Conservation (phyloP, 2,797 vertebrate genomes). For the Masticophis lateralis region DNA sequence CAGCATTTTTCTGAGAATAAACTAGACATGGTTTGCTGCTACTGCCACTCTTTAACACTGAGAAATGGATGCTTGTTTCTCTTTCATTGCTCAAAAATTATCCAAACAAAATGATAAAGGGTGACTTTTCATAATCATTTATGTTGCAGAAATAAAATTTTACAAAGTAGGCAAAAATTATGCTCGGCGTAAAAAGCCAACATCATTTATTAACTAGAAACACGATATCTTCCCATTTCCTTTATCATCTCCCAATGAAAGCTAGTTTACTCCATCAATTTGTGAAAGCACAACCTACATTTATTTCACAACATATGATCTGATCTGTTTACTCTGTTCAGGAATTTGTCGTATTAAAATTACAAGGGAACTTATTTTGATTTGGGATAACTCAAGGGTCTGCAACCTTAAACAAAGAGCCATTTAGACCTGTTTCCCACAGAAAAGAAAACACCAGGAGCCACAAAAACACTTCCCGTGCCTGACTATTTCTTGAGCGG, state of each 20-base stretch:
- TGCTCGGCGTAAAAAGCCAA: conserved; percentile 12
- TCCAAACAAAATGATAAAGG: not conserved
- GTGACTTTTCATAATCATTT: not conserved
- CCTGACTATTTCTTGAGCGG: too few species aligned
- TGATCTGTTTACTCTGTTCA: not conserved
- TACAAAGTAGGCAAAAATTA: not conserved
- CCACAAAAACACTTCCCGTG: too few species aligned
- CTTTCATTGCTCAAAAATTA: not conserved
- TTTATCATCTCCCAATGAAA: not conserved
- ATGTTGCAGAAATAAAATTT: conserved; percentile 23
- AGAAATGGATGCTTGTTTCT: not conserved
- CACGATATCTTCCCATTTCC: not conserved
- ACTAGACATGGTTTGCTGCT: too few species aligned
- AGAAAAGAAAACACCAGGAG: too few species aligned
- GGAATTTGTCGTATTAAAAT: not conserved
- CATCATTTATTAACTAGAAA: conserved; percentile 1
- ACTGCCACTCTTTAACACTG: not conserved
- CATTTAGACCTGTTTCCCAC: too few species aligned
- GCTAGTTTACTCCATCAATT: not conserved
- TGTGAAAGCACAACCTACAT: not conserved
- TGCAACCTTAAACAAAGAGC: too few species aligned
- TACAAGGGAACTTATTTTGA: not conserved
- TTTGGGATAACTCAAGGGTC: not conserved
- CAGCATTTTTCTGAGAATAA: conserved; percentile 26
- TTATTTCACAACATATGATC: not conserved